Base-by-base conservation (phyloP, 2,797 vertebrate species). In the Zenarchopterus dispar region DNA sequence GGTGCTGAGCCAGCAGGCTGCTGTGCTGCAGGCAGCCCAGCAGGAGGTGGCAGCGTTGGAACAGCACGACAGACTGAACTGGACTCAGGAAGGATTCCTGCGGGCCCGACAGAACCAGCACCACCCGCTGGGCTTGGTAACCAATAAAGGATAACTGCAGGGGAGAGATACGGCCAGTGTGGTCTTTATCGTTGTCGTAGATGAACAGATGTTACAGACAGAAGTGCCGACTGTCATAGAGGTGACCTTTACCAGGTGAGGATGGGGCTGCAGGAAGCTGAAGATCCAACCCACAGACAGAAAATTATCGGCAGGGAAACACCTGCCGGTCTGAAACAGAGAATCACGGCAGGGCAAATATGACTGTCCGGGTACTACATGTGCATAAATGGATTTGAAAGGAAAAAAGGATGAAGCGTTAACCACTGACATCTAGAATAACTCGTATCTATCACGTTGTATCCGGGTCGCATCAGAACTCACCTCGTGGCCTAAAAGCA, bases 21-120 rank as follows among this genome's bases (percentile, higher is more conserved):
- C 77, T 88, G 74, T 94, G 47, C 80, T 91, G 92, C 70, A 96
- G 86, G 63, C 92, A 93, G 77, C 84, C 88, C 80, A 91, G 86
- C 74, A 95, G 90, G 70, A 95, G 82, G 65, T 75, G 84, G 76
- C 93, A 92, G 49, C 92, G 93, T 86, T 95, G 93, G 85, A 91
- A 94, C 51, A 95, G 52, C 55, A 95, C 87, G 11, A 95, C 91
- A 0, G 88, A 81, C 69, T 91, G 88, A 51, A 56, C 59, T 0
- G 95, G 93, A 45, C 86, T 92, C 49, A 92, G 77, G 16, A 5
- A 24, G 0, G 75, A 66, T 2, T 64, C 73, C 42, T 69, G 59
- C 0, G 64, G 70, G 24, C 73, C 83, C 0, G 89, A 92, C 64
- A 94, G 68, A 2, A 77, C 85, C 81, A 82, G 75, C 10, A 91